Evolutionary conservation across 2,113 vertebrate genomes (phyloP), one percentile per base, ranked within the genome.

Genomic region (Cyprinodon tularosa): DNA sequence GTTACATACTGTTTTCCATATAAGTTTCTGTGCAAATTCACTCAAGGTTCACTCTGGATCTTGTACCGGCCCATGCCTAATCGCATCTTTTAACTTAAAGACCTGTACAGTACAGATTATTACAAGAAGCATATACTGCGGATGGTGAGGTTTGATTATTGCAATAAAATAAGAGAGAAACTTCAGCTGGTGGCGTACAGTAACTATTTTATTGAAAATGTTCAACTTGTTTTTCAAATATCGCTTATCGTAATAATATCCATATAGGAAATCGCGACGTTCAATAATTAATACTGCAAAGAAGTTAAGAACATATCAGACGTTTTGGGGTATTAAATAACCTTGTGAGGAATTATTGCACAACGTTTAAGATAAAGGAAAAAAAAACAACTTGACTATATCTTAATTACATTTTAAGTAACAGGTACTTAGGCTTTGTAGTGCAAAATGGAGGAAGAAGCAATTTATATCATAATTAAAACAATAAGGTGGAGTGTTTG

Each of bases 391-490:
- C 76, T 82, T 81, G 78, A 84, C 77, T 85, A 85, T 71, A 83
- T 74, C 85, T 50, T 20, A 86, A 89, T 90, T 89, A 91, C 90
- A 86, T 78, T 77, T 85, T 92, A 91, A 93, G 92, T 91, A 92
- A 91, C 90, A 88, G 92, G 93, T 94, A 93, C 92, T 90, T 91
- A 90, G 62, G 62, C 84, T 80, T 82, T 87, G 80, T 89, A 89
- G 82, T 88, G 80, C 83, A 79, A 86, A 72, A 72, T 53, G 78
- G 76, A 83, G 72, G 77, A 81, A 71, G 71, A 84, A 82, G 75
- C 80, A 79, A 60, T 90, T 91, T 87, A 80, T 89, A 90, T 90
- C 78, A 74, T 90, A 81, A 88, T 86, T 84, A 86, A 84, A 85
- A 85, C 84, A 57, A 84, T 88, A 84, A 83, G 68, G 85, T 91